A percentile compares a stretch with the other conserved stretches of the same genome.
phyloP scores from a whole-genome alignment of 2,797 vertebrate genomes.

The Anniella stebbinsi region DNA sequence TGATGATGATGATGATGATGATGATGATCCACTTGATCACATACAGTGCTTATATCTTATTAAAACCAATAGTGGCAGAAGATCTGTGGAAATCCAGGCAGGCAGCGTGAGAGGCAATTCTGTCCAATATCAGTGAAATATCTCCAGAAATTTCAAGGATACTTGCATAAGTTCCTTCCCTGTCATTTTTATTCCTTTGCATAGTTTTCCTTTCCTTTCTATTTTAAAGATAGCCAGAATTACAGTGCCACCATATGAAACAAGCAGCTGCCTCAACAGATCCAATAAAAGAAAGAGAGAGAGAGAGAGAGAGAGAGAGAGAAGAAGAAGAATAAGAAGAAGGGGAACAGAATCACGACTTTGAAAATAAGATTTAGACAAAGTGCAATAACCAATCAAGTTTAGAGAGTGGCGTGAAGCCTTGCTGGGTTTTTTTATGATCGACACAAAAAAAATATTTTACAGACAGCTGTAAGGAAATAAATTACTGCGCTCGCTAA shows the following conservation, averaged over 20 bases:
- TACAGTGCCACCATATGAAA: background rate
- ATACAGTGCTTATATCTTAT: background rate
- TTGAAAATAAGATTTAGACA: background rate
- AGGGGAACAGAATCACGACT: background rate
- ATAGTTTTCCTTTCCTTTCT: background rate
- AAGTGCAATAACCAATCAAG: background rate
- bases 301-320: too few relatives aligned
- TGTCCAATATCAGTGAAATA: slow-evolving; percentile 40
- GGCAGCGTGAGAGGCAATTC: background rate
- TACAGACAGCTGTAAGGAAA: slow-evolving; percentile 28
- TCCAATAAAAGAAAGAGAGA: background rate
- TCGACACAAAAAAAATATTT: background rate
- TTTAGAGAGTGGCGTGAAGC: background rate
- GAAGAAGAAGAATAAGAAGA: background rate
- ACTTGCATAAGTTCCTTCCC: background rate
- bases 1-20: background rate
- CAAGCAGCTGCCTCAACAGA: slow-evolving; percentile 17
- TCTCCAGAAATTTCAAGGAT: slow-evolving; percentile 11
- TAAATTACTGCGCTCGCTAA: background rate
- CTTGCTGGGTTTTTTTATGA: slow-evolving; percentile 6
- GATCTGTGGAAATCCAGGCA: slow-evolving; percentile 31
- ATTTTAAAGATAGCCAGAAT: slow-evolving; percentile 9
- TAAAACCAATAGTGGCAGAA: background rate
- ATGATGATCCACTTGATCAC: background rate
- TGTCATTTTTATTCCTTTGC: slow-evolving; percentile 32